Evolutionary conservation across 2,113 vertebrate genomes (phyloP).

Genomic region (Monarcha castaneiventris): DNA sequence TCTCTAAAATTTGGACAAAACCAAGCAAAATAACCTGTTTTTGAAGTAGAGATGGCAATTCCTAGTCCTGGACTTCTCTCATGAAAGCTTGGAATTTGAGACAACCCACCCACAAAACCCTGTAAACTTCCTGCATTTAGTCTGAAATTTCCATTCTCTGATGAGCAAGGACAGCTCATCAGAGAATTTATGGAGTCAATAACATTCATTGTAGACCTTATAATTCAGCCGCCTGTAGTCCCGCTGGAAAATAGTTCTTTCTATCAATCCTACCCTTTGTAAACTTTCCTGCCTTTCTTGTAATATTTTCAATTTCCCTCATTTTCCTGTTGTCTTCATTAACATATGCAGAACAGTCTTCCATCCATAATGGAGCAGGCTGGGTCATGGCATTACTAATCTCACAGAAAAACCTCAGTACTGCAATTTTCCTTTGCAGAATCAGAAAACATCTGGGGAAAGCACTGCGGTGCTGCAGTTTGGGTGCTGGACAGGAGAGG

Average conservation of each 20-base stretch:
- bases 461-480: not conserved
- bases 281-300: not conserved
- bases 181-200: not conserved
- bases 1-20: not conserved
- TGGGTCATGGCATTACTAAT: not conserved
- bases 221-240: not conserved
- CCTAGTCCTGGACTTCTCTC: not conserved
- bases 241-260: not conserved
- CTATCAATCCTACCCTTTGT: not conserved
- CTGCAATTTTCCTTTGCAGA: not conserved
- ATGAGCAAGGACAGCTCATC: not conserved
- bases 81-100: not conserved
- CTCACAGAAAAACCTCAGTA: not conserved
- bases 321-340: not conserved
- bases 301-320: not conserved
- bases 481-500: conserved; percentile 33
- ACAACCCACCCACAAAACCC: not conserved
- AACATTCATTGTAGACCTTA: not conserved
- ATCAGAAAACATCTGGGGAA: no score
- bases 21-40: not conserved
- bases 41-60: not conserved
- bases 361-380: not conserved
- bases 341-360: not conserved
- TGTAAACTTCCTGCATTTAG: not conserved
- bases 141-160: not conserved